These are phyloP conservation scores for Cheilosia pagana DNA, from an alignment of 2,888 invertebrate species.

Conservation along the genomic window DNA sequence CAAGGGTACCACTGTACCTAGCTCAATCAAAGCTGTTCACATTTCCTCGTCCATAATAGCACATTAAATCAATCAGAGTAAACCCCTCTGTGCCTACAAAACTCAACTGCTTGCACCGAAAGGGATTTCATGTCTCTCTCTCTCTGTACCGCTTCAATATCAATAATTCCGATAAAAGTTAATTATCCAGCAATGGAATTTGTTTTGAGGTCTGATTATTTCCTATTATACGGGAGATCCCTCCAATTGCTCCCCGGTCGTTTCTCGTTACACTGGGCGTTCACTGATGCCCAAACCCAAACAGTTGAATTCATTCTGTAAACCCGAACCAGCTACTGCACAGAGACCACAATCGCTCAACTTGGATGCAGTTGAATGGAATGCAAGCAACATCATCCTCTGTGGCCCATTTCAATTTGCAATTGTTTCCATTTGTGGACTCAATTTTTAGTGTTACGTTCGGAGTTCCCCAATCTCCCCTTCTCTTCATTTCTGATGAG, in stretches of 20 bases:
- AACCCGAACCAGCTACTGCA: conserved; percentile 36
- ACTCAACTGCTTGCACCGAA: neutral
- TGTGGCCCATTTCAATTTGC: conserved; percentile 73
- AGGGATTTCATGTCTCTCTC: neutral
- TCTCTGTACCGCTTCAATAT: neutral
- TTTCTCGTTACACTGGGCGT: neutral
- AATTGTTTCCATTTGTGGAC: conserved; percentile 70
- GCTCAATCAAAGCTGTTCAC: no score
- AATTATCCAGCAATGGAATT: conserved; percentile 77
- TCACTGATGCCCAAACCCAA: neutral
- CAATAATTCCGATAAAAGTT: conserved; percentile 76
- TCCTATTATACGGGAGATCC: conserved; percentile 43
- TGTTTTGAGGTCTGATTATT: conserved; percentile 76
- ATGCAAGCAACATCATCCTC: conserved; percentile 41
- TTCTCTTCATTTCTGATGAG: conserved; percentile 3
- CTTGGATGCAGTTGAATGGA: conserved; percentile 18
- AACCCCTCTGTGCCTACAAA: neutral
- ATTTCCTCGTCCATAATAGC: neutral
- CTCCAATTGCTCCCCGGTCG: no score
- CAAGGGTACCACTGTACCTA: no score
- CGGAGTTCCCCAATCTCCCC: neutral
- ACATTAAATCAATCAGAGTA: neutral
- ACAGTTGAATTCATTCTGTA: conserved; percentile 35
- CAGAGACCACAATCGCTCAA: conserved; percentile 46
- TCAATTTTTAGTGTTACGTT: conserved; percentile 59